These are phyloP conservation scores for Dromiciops gliroides DNA, from an alignment of 2,113 vertebrate genomes.

Conservation along the genomic window DNA sequence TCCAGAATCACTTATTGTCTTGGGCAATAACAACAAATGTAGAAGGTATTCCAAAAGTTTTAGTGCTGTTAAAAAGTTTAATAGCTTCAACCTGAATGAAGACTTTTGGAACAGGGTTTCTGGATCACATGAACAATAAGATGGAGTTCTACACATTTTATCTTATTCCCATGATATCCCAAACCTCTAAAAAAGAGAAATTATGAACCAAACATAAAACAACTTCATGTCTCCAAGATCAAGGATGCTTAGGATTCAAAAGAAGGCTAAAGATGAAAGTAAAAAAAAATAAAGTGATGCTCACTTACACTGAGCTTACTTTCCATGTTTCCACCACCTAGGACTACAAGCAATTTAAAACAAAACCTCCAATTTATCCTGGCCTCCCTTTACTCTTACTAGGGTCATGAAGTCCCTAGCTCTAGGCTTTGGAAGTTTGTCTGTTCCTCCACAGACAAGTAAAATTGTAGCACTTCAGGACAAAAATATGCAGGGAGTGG, in stretches of 20 bases:
- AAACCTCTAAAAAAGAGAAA: background rate
- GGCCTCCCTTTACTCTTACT: background rate
- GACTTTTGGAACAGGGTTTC: background rate
- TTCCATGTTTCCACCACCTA: background rate
- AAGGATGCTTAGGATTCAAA: background rate
- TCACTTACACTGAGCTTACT: background rate
- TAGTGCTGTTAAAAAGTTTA: background rate
- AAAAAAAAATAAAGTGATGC: background rate
- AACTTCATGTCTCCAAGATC: background rate
- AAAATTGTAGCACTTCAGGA: background rate
- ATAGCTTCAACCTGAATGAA: background rate
- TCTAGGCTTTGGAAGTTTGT: background rate
- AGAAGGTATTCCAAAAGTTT: background rate
- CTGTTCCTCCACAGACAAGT: background rate
- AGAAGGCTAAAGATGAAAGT: background rate
- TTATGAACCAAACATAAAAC: background rate
- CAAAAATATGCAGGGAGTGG: background rate
- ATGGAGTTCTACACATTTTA: background rate
- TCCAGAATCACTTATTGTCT: background rate
- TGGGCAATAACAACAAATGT: background rate
- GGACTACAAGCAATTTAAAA: background rate
- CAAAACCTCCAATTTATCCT: background rate
- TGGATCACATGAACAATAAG: background rate
- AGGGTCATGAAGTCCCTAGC: background rate
- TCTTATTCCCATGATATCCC: background rate